These are phyloP conservation scores for Macrophya annulata DNA, from an alignment of 2,888 invertebrate genomes.

Conservation along the genomic window DNA sequence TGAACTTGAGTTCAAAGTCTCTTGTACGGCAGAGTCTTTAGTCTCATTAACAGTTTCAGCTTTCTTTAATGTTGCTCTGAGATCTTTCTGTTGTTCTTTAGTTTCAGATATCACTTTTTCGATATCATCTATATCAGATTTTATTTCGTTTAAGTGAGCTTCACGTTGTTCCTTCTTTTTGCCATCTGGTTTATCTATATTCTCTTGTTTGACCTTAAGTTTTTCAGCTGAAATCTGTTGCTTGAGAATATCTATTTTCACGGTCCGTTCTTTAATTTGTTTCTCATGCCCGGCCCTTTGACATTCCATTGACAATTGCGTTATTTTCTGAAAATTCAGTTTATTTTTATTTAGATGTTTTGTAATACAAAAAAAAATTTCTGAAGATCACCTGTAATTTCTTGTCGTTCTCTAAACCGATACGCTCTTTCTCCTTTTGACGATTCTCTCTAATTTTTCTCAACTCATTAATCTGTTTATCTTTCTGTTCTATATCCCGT, in stretches of 20 bases:
- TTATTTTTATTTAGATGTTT: neutral
- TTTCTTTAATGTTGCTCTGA: neutral
- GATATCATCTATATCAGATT: constrained; percentile 57
- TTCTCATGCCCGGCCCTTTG: neutral
- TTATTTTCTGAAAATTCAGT: neutral
- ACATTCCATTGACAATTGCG: neutral
- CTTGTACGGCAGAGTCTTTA: neutral
- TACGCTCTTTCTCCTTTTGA: neutral
- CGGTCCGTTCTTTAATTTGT: neutral
- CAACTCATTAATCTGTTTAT: constrained; percentile 1
- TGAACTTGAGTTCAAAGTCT: neutral
- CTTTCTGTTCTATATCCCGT: constrained; percentile 50
- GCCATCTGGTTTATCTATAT: neutral
- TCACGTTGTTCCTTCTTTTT: neutral
- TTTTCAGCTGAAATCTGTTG: neutral
- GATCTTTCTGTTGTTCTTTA: constrained; percentile 8
- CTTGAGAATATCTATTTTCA: neutral
- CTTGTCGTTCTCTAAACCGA: neutral
- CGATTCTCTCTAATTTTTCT: neutral
- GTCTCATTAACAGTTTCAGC: neutral
- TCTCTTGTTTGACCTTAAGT: neutral
- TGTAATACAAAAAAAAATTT: neutral
- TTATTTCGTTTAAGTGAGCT: constrained; percentile 56
- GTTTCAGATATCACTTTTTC: constrained; percentile 16
- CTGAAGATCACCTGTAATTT: constrained; percentile 12